Conservation (phyloP, 2,797 vertebrate genomes). For the Kryptopterus vitreolus region DNA sequence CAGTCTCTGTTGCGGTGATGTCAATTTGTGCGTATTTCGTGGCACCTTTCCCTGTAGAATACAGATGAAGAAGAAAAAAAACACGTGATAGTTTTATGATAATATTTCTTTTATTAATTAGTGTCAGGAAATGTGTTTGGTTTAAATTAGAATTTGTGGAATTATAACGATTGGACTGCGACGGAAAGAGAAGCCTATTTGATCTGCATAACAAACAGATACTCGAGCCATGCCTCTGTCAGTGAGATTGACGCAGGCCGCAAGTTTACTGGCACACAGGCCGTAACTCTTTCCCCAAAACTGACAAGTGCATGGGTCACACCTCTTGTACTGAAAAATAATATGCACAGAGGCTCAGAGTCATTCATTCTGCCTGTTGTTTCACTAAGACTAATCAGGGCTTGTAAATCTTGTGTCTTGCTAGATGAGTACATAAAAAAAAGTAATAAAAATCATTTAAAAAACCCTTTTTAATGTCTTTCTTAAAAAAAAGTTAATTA, state of each 20-base stretch:
- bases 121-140: not conserved
- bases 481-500: too few relatives aligned
- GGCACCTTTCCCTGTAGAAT: slow-evolving; percentile 73
- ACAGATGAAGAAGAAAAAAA: slow-evolving; percentile 24
- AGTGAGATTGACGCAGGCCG: not conserved
- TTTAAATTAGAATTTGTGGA: not conserved
- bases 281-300: not conserved
- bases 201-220: too few relatives aligned
- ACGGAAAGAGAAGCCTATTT: too few relatives aligned
- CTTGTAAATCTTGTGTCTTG: too few relatives aligned
- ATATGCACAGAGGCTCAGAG: not conserved
- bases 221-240: not conserved
- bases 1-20: slow-evolving; percentile 84
- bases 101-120: not conserved
- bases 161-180: not conserved
- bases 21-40: slow-evolving; percentile 89
- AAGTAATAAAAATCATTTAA: too few relatives aligned
- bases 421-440: too few relatives aligned
- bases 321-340: not conserved
- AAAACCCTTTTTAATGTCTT: too few relatives aligned
- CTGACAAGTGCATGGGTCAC: not conserved
- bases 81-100: not conserved
- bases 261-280: not conserved
- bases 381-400: not conserved
- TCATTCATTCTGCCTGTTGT: too few relatives aligned